Base-by-base conservation (phyloP, 2,888 invertebrate species). In the Yponomeuta evonymella region DNA sequence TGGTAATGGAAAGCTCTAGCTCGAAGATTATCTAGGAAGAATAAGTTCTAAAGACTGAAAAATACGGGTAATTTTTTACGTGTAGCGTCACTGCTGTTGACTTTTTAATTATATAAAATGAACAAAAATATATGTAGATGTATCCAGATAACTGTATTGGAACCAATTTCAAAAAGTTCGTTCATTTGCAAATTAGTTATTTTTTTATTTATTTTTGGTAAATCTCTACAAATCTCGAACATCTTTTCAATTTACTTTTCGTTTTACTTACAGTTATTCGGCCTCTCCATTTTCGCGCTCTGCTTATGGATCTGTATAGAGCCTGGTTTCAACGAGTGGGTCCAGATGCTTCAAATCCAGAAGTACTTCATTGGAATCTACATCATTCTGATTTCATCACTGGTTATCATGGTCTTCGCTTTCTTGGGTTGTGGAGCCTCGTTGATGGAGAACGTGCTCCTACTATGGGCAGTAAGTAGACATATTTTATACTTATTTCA, bases 391-490 rank as follows among this genome's bases (percentile, higher is more conserved):
- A 93, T 95, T 69, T 93, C 94, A 0, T 94, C 96, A 1, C 88
- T 96, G 29, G 85, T 96, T 30, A 94, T 97, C 76, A 95, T 97
- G 94, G 91, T 95, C 1, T 94, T 96, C 15, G 94, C 96, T 0
- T 96, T 97, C 84, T 84, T 97, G 69, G 97, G 97, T 51, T 97
- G 97, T 78, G 94, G 96, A 1, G 95, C 96, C n/a, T 95, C 97
- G 0, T 89, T 97, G 9, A 95, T 96, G 93, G 97, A 97, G 84
- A 95, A 95, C 77, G 90, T 94, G 0, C 71, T 94, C 71, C 93
- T 96, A 2, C 89, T 98, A 3, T 93, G 94, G 71, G 90, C 94
- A 72, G 97, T 97, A 92, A 95, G 95, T 93, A 74, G 67, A 62
- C 65, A 15, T 15, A 15, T 15, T 58, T 51, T 51, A 23, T 23